Percentiles rank a stretch among this genome's conserved stretches.
phyloP scores from a whole-genome alignment of 2,797 vertebrate species.

The Pelochelys cantorii region DNA sequence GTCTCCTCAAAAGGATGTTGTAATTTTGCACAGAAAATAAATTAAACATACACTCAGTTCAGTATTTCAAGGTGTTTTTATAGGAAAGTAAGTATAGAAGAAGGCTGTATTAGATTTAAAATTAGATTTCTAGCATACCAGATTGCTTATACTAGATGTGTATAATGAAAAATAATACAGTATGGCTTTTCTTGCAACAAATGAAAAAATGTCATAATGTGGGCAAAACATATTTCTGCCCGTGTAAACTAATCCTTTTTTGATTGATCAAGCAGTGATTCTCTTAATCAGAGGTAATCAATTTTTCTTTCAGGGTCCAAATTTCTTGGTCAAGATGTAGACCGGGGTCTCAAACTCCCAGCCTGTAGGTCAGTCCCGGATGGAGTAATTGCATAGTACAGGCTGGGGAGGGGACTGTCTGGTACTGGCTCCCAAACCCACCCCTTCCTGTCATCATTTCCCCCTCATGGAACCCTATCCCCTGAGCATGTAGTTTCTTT shows the following conservation, averaged over 20 bases:
- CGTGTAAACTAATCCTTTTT: neutral
- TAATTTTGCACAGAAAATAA: conserved; percentile 22
- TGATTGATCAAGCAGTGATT: neutral
- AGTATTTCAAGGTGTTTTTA: conserved; percentile 9
- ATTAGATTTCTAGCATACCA: neutral
- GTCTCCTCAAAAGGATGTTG: neutral
- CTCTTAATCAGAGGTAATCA: neutral
- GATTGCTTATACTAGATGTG: neutral
- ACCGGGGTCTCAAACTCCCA: too few species aligned
- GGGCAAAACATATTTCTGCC: neutral
- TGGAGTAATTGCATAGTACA: too few species aligned
- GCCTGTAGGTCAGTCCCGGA: too few species aligned
- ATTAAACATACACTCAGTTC: neutral
- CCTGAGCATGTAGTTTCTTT: neutral
- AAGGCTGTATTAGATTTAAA: conserved; percentile 43
- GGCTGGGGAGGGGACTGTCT: too few species aligned
- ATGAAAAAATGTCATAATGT: neutral
- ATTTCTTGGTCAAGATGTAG: too few species aligned
- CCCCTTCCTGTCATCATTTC: too few species aligned
- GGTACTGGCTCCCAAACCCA: too few species aligned
- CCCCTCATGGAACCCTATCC: too few species aligned
- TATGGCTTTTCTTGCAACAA: conserved; percentile 5
- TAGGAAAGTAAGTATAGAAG: conserved; percentile 28
- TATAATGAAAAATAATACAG: too few species aligned
- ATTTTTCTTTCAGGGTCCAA: too few species aligned